Conservation (phyloP, 2,888 invertebrate genomes). For the Geophilus truncorum region DNA sequence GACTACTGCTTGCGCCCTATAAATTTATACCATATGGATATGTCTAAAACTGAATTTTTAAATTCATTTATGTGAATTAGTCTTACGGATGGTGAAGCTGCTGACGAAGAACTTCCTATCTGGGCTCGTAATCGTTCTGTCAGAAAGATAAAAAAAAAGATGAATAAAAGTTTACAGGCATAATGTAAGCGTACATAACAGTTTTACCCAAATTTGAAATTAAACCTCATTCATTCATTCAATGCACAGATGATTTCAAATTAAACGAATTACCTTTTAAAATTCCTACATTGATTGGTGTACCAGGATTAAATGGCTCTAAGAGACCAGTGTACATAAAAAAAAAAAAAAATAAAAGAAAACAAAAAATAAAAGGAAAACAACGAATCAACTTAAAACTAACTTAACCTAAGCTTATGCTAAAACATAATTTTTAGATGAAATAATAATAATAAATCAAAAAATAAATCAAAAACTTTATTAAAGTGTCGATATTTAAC, state of each 20-base stretch:
- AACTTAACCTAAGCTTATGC: background rate
- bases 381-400: background rate
- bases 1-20: conserved; percentile 67
- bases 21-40: conserved; percentile 14
- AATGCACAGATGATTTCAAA: no score
- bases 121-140: conserved; percentile 57
- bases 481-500: background rate
- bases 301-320: conserved; percentile 73
- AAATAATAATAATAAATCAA: background rate
- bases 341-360: conserved; percentile 36
- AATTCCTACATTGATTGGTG: conserved; percentile 79
- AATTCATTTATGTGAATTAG: no score
- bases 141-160: conserved; percentile 43
- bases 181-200: background rate
- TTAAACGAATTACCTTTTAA: conserved; percentile 65
- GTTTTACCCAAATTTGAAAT: background rate
- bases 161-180: background rate
- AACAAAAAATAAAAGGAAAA: conserved; percentile 16
- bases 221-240: no score
- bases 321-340: conserved; percentile 42
- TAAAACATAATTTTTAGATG: background rate
- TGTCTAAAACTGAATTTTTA: background rate
- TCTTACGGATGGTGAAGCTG: conserved; percentile 30
- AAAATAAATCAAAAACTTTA: background rate
- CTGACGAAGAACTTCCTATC: conserved; percentile 51